Evolutionary conservation across 2,797 vertebrate species (phyloP).

Genomic region (Thripadectes ignobilis): DNA sequence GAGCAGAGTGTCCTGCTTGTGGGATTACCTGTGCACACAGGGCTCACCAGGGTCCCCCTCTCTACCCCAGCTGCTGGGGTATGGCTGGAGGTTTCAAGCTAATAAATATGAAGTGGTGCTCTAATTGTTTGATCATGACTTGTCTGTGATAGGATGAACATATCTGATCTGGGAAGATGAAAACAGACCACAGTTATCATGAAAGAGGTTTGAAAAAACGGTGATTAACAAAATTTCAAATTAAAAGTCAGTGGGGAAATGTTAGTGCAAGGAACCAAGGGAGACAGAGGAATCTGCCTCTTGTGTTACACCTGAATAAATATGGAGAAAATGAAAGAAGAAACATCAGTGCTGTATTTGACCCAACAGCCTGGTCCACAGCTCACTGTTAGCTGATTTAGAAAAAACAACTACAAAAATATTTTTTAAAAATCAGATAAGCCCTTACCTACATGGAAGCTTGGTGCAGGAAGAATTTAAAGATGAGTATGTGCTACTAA

Average conservation of each 20-base stretch:
- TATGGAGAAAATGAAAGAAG: background rate
- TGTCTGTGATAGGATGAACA: background rate
- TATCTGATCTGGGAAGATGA: background rate
- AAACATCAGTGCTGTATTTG: background rate
- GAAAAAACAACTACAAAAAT: background rate
- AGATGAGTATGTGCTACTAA: background rate
- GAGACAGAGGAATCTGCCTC: background rate
- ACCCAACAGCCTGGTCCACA: background rate
- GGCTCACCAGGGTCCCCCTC: background rate
- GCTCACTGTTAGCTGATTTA: background rate
- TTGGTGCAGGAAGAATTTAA: background rate
- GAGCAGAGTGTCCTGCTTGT: fast-evolving
- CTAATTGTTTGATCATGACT: background rate
- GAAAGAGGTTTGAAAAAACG: background rate
- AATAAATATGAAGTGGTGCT: background rate
- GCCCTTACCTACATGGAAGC: background rate
- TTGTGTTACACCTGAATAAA: background rate
- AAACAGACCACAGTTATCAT: background rate
- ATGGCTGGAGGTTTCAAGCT: background rate
- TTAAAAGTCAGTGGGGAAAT: background rate
- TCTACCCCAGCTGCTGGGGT: background rate
- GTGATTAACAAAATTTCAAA: background rate
- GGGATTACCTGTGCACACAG: background rate
- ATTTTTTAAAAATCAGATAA: background rate
- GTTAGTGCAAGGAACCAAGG: background rate